Conservation (phyloP, 2,888 invertebrate species). For the Scaptomyza flava region DNA sequence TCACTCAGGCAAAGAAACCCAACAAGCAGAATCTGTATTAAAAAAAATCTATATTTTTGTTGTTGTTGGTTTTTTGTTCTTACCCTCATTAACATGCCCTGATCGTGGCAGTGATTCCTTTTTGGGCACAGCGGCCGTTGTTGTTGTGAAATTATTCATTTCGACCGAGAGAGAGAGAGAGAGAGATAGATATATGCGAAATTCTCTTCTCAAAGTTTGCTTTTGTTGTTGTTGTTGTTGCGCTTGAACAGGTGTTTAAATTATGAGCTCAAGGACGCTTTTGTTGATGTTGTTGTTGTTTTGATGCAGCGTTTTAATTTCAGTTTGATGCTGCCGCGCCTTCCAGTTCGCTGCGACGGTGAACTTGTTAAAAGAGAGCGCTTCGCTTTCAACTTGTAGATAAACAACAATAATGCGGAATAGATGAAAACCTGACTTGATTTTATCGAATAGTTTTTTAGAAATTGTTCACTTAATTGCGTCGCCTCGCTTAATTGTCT, state of each 20-base stretch:
- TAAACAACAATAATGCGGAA: conserved; percentile 40
- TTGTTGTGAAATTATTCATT: conserved; percentile 83
- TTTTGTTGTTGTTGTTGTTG: conserved; percentile 30
- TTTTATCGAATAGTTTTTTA: conserved; percentile 17
- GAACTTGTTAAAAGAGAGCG: conserved; percentile 53
- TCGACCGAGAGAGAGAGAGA: background rate
- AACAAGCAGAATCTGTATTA: conserved; percentile 13
- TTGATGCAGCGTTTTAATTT: conserved; percentile 30
- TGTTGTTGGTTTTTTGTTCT: conserved; percentile 26
- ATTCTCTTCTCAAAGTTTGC: conserved; percentile 21
- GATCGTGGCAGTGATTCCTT: conserved; percentile 87
- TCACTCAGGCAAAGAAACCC: conserved; percentile 35
- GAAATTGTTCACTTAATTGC: conserved; percentile 70
- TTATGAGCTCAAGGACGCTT: conserved; percentile 70
- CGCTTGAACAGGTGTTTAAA: conserved; percentile 71
- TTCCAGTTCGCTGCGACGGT: conserved; percentile 56
- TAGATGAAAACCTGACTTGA: conserved; percentile 26
- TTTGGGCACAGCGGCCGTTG: conserved; percentile 81
- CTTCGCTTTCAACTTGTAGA: conserved; percentile 45
- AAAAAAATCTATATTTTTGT: conserved; percentile 18
- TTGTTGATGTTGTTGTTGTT: conserved; percentile 1
- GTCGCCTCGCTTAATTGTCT: conserved; percentile 50
- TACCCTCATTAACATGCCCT: conserved; percentile 87
- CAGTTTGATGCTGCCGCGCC: conserved; percentile 54
- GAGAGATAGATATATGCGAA: background rate